Evolutionary conservation across 2,888 invertebrate species (phyloP), one percentile per base, ranked within the genome.

Genomic region (Pachycephus smyrnensis): DNA sequence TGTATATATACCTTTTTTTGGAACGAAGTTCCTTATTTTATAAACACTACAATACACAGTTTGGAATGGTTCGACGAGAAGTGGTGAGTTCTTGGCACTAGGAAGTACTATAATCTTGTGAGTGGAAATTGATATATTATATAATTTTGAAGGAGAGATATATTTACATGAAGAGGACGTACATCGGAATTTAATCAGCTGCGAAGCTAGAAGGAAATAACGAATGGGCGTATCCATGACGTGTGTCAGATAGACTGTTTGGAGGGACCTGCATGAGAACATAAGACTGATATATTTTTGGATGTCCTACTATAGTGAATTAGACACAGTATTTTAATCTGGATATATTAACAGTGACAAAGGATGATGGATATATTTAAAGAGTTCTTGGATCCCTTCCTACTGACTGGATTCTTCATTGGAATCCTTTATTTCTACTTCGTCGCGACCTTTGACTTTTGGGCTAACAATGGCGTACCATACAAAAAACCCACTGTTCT

Each of bases 361-460:
- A 68, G 68, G 4, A 78, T 79, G 76, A 74, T 79, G 35, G 79
- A 37, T 6, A 15, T 69, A 32, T 68, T 79, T 37, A 76, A 37
- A 33, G 69, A 69, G 35, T n/a, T 79, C 15, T 15, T 69, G 40
- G 69, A 76, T 32, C 82, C 81, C 23, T 78, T 85, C 55, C 77
- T 88, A 0, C 69, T 89, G 12, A 36, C 82, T 23, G 79, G 81
- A 15, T 36, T 89, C 0, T 9, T 88, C 1, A 15, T 86, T 0
- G 82, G 77, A 6, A 69, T 80, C 4, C 12, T 90, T 1, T 90
- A 90, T 80, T 82, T 81, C 37, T 91, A 87, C 80, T 85, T 91
- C 37, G 89, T 89, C 1, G 82, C 88, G 12, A 90, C 89, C 0
- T 91, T 89, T 73, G 84, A 89, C 78, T 91, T 86, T 74, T 91